Percentiles rank a stretch among this genome's conserved stretches.
Conservation (phyloP, 2,797 vertebrate genomes). For the Chrysocyon brachyurus region DNA sequence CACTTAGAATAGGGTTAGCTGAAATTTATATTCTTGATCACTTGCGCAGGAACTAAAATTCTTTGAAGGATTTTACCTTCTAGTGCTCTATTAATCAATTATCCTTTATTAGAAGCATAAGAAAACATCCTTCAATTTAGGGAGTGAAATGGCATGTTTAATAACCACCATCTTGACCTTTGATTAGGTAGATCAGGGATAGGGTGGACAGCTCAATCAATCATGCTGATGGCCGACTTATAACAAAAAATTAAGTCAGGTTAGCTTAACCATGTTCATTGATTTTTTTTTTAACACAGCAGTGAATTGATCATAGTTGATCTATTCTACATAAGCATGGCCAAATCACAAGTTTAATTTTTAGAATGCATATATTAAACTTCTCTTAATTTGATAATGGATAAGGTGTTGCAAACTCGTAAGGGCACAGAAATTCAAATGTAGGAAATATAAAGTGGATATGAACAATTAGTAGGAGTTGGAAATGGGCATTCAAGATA, state of each 20-base stretch:
- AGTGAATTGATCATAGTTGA: conserved; percentile 44
- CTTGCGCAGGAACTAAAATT: background rate
- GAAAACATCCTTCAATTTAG: background rate
- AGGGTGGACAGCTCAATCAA: background rate
- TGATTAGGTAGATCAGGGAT: background rate
- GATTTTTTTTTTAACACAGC: conserved; percentile 26
- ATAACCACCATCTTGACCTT: background rate
- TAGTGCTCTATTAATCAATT: background rate
- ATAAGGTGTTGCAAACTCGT: background rate
- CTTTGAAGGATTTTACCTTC: background rate
- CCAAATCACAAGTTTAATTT: conserved; percentile 53
- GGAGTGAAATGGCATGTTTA: background rate
- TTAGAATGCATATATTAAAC: conserved; percentile 25
- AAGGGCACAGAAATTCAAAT: conserved; percentile 14
- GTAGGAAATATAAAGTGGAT: background rate
- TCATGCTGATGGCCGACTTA: background rate
- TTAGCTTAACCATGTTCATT: conserved; percentile 31
- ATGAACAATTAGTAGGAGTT: background rate
- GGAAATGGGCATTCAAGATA: background rate
- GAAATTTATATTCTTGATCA: background rate
- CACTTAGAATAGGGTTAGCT: background rate
- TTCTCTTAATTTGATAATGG: conserved; percentile 17
- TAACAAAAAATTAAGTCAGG: conserved; percentile 13
- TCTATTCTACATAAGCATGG: background rate
- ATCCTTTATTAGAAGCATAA: background rate